Percentiles rank a stretch among this genome's conserved stretches.
Evolutionary conservation across 2,797 vertebrate species (phyloP).

Genomic region (Acanthis flammea): DNA sequence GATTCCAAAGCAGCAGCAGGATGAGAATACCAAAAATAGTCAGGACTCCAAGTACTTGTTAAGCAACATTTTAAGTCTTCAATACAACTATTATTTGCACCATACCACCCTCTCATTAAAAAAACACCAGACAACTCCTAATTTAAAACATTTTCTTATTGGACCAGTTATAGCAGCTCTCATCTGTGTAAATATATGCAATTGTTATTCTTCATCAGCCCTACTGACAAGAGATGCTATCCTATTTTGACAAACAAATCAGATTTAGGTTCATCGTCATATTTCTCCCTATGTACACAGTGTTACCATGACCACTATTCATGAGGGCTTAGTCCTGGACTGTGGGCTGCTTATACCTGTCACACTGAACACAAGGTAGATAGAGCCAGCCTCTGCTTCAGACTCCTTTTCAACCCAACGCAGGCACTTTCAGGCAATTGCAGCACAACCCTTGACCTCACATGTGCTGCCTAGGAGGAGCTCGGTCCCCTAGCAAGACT

Average conservation of each 20-base stretch:
- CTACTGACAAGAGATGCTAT: background rate
- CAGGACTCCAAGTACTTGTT: constrained; percentile 13
- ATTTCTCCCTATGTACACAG: background rate
- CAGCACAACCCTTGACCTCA: background rate
- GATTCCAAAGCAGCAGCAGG: constrained; percentile 6
- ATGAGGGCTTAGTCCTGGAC: background rate
- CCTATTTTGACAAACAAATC: background rate
- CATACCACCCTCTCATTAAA: background rate
- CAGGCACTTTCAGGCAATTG: background rate
- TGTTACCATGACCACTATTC: background rate
- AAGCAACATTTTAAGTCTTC: background rate
- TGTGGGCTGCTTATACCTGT: background rate
- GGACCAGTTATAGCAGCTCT: background rate
- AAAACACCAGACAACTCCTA: background rate
- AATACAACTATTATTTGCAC: constrained; percentile 12
- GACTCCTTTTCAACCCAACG: background rate
- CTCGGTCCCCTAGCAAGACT: background rate
- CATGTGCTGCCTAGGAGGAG: background rate
- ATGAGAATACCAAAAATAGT: constrained; percentile 25
- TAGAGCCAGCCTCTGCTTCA: background rate
- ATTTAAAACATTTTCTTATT: constrained; percentile 30
- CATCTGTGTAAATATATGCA: background rate
- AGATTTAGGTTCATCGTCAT: background rate
- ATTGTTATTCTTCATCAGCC: background rate
- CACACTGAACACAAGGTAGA: background rate